Conservation (phyloP, 2,113 vertebrate genomes). For the Haemorhous mexicanus region DNA sequence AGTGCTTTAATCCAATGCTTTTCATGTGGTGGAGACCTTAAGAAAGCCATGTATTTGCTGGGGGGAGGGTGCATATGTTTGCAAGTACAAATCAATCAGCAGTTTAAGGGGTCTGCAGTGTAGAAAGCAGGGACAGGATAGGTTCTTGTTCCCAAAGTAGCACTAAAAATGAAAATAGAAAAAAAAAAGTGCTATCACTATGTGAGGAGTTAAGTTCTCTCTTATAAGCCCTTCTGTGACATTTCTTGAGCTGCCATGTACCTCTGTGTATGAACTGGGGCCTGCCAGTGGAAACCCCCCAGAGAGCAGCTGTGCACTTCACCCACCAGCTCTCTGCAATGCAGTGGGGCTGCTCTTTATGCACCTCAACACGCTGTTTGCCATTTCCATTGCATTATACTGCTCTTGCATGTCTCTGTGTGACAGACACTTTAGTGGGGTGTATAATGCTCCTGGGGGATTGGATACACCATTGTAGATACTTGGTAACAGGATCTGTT, state of each 20-base stretch:
- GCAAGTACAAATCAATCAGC: not conserved
- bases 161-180: not conserved
- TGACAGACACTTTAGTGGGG: not conserved
- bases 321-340: not conserved
- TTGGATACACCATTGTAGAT: not conserved
- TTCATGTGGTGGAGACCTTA: not conserved
- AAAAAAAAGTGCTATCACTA: not conserved
- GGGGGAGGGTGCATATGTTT: fast-evolving
- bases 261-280: not conserved
- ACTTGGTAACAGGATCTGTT: not conserved
- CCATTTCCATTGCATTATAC: not conserved
- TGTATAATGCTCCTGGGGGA: not conserved
- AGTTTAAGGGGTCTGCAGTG: not conserved
- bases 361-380: fast-evolving
- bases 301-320: not conserved
- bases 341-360: not conserved
- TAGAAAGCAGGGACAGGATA: not conserved
- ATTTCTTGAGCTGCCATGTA: not conserved
- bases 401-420: not conserved
- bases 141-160: not conserved
- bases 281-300: not conserved
- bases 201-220: not conserved
- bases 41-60: not conserved
- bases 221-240: not conserved
- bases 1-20: not conserved